Evolutionary conservation across 2,888 invertebrate species (phyloP), one percentile per base, ranked within the genome.

Genomic region (Drosophila nr. perissopoda): DNA sequence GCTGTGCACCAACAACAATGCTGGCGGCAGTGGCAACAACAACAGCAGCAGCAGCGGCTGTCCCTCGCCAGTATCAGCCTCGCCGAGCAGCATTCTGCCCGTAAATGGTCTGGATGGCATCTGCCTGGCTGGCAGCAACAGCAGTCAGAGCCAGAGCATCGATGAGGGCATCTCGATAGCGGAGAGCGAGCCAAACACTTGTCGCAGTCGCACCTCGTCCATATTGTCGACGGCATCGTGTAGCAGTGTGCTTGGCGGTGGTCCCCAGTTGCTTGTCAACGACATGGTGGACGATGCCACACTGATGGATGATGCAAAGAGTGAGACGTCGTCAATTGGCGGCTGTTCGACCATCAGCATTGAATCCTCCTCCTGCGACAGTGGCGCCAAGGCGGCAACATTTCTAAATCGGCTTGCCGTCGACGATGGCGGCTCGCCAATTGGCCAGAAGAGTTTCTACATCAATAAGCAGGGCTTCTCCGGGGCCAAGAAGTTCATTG

Each of bases 271-370:
- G 66, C 54, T 90, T 70, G 81, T 79, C 59, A 91, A 83, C 27
- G 91, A 90, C 25, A 80, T 91, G 76, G 91, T 79, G 25, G 92
- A 92, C 31, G 92, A 92, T 73, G 86, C 86, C 36, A 92, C 93
- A 4, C 68, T 92, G 5, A 92, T 92, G 92, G 93, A 93, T 40
- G 92, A 92, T 70, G 90, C 91, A 65, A 93, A 93, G 53, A 91
- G 92, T 60, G 92, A 92, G 61, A 90, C 91, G 1, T 92, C 92
- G 0, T 91, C 92, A 0, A 88, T 91, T 59, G 92, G 92, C n/a
- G 91, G 90, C 42, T 92, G 91, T 34, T 85, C 91, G 40, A 91
- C 90, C 66, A 90, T 91, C 33, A 91, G 92, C 76, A 82, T 90
- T 65, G 92, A 92, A 62, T 90, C 92, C 10, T 88, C 90, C 40